phyloP scores from a whole-genome alignment of 2,888 invertebrate species.

The Gibbula magus region DNA sequence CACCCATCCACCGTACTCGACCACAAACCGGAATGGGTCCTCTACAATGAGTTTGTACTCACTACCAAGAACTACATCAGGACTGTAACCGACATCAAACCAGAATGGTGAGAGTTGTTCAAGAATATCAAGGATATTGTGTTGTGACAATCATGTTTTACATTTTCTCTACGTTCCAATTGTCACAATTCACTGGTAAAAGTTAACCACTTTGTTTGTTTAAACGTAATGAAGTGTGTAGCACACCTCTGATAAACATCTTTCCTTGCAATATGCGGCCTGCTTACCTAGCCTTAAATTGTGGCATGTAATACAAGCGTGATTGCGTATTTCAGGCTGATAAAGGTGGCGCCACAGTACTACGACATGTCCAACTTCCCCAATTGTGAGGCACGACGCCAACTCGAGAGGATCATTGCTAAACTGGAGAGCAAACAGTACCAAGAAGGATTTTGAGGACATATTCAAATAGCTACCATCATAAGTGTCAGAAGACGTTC shows the following conservation, averaged over 20 bases:
- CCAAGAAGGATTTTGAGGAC: conserved; percentile 36
- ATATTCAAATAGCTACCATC: neutral
- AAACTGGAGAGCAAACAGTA: conserved; percentile 80
- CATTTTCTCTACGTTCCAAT: too few relatives aligned
- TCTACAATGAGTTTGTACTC: conserved; percentile 99
- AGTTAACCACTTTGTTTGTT: too few relatives aligned
- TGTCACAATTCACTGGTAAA: too few relatives aligned
- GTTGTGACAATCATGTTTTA: too few relatives aligned
- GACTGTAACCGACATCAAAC: conserved; percentile 98
- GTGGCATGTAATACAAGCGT: neutral
- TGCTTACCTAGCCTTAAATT: too few relatives aligned
- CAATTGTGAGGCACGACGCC: conserved; percentile 93
- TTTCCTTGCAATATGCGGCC: too few relatives aligned
- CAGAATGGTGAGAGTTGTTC: conserved; percentile 79
- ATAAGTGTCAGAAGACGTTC: neutral
- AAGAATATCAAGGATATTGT: too few relatives aligned
- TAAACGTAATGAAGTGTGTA: too few relatives aligned
- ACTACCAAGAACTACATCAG: conserved; percentile 99
- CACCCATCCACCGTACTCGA: conserved; percentile 99
- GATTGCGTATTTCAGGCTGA: conserved; percentile 80
- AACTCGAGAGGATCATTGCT: conserved; percentile 84
- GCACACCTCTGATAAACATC: too few relatives aligned
- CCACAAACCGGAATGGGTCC: conserved; percentile 99
- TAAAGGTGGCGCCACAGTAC: conserved; percentile 97
- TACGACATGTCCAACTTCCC: conserved; percentile 99